Evolutionary conservation across 2,113 vertebrate genomes (phyloP).

Genomic region (Pongo abelii): DNA sequence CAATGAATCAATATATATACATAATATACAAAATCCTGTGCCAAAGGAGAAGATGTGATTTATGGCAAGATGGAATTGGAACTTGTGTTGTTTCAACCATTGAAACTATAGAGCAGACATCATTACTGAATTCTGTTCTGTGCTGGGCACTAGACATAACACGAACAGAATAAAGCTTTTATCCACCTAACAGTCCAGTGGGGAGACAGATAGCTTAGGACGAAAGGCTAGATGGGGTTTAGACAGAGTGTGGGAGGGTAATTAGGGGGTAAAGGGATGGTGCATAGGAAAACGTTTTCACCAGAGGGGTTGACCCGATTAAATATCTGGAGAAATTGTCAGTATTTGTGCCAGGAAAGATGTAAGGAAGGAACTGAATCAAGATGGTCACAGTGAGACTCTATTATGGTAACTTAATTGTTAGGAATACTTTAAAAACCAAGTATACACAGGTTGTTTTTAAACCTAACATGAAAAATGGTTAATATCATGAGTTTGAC

Average conservation of each 20-base stretch:
- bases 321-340: not conserved
- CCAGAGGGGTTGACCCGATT: not conserved
- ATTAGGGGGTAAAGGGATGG: not conserved
- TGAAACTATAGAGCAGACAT: not conserved
- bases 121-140: not conserved
- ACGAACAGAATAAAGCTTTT: not conserved
- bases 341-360: not conserved
- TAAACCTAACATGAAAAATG: constrained; percentile 44
- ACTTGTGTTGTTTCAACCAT: not conserved
- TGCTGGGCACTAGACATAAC: not conserved
- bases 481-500: not conserved
- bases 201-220: not conserved
- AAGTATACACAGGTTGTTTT: not conserved
- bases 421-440: constrained; percentile 10
- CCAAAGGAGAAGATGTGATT: not conserved
- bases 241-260: not conserved
- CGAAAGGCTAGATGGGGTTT: not conserved
- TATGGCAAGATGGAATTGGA: not conserved
- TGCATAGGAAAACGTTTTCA: not conserved
- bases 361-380: not conserved
- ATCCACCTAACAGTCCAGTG: not conserved
- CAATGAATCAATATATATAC: not conserved
- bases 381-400: not conserved
- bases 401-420: not conserved
- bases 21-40: not conserved